These are phyloP conservation scores for Cheilosia impressa DNA, from an alignment of 2,888 invertebrate species.

Conservation along the genomic window DNA sequence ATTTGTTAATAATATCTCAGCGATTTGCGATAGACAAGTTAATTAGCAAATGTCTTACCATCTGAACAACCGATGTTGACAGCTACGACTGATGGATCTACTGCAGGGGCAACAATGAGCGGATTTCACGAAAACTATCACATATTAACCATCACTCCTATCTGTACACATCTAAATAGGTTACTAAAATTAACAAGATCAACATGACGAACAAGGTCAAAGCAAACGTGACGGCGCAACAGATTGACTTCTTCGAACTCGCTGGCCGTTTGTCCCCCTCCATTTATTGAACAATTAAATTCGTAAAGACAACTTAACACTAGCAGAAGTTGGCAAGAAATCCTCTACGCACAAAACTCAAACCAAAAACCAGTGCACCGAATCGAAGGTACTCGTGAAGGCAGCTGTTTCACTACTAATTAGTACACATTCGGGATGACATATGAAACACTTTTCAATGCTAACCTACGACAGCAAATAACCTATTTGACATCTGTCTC, in stretches of 20 bases:
- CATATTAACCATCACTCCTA: neutral
- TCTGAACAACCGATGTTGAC: neutral
- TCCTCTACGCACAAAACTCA: too few species aligned
- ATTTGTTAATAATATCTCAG: too few species aligned
- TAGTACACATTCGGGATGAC: neutral
- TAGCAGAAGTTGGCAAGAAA: too few species aligned
- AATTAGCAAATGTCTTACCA: too few species aligned
- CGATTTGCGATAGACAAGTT: too few species aligned
- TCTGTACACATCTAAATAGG: neutral
- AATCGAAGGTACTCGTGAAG: too few species aligned
- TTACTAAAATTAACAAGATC: neutral
- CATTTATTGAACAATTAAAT: neutral
- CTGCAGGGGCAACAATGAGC: too few species aligned
- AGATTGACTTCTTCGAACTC: neutral
- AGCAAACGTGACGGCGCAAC: neutral
- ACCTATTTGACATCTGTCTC: slow-evolving; percentile 52
- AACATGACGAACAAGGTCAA: neutral
- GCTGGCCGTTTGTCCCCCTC: neutral
- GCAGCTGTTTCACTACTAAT: too few species aligned
- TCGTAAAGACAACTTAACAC: too few species aligned
- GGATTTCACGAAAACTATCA: neutral
- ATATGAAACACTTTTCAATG: slow-evolving; percentile 6
- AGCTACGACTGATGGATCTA: neutral
- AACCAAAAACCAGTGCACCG: neutral
- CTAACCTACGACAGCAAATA: slow-evolving; percentile 8